Base-by-base conservation (phyloP, 2,797 vertebrate genomes). In the Percopsis omiscomaycus region DNA sequence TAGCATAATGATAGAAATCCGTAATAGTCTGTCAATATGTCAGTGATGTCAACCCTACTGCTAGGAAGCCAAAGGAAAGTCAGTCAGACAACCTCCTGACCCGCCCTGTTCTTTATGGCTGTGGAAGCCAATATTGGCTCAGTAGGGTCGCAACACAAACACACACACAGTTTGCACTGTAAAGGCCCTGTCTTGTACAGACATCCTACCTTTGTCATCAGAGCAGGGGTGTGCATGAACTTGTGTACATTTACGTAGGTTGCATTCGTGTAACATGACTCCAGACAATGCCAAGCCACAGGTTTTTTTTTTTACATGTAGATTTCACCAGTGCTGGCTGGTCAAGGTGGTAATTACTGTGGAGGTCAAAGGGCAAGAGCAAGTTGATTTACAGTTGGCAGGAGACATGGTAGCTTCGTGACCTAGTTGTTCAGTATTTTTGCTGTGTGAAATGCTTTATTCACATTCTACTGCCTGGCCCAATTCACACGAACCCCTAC, bases 211-310 rank as follows among this genome's bases (percentile, higher is more conserved):
- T 15, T 49, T 68, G 59, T 64, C 3, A 3, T 16, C 52, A 66
- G 16, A 64, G 59, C 30, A 1, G 58, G 49, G 59, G 57, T 16
- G 2, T 62, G 46, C 13, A 3, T 29, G 44, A 3, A 6, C 29
- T 53, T n/a, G 9, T 9, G 3, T 22, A 29, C 27, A 13, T 54
- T 8, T 27, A 28, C 22, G 5, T 49, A 14, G 29, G 22, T 44
- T 42, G 46, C 49, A 14, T 29, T n/a, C 11, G 15, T 0, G 65
- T 73, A 84, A 88, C 74, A 58, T 2, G 49, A 88, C 61, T 61
- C 69, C 59, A 47, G 55, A 30, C 28, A 11, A 54, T 16, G 44
- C 11, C 56, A 48, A 6, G 1, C 58, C 61, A 48, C 12, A 44
- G 10, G 12, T 29, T n/a, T 2, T 48, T 45, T 48, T 45, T 10